Conservation (phyloP, 2,113 vertebrate genomes). For the Siphamia tubifer region DNA sequence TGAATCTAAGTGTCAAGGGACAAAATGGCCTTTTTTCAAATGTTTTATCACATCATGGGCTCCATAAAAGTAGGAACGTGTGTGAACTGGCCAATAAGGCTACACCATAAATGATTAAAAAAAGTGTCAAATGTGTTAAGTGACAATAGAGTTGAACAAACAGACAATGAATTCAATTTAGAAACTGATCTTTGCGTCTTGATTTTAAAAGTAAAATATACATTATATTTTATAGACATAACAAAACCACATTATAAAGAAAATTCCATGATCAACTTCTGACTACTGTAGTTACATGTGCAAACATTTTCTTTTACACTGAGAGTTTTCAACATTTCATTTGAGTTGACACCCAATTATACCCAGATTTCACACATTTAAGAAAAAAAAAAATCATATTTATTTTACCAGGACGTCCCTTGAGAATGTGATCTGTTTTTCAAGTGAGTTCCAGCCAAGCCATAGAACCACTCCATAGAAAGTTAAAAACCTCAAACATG, state of each 20-base stretch:
- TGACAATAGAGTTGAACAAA: background rate
- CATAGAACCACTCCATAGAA: too few relatives aligned
- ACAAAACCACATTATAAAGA: background rate
- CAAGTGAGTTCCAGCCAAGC: too few relatives aligned
- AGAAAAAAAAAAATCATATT: too few relatives aligned
- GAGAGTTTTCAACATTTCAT: background rate
- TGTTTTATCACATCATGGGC: too few relatives aligned
- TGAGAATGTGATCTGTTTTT: too few relatives aligned
- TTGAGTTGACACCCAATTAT: background rate
- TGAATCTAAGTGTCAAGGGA: too few relatives aligned
- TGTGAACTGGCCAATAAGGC: too few relatives aligned
- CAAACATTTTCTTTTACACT: background rate
- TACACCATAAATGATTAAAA: background rate
- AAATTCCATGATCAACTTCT: background rate
- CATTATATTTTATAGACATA: background rate
- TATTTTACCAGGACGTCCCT: too few relatives aligned
- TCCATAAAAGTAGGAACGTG: too few relatives aligned
- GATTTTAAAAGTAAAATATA: background rate
- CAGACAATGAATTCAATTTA: background rate
- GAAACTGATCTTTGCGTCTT: background rate
- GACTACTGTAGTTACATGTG: background rate
- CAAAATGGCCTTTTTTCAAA: too few relatives aligned
- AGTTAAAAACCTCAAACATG: too few relatives aligned
- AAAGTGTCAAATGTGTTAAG: background rate
- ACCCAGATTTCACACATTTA: background rate